phyloP scores from a whole-genome alignment of 2,797 vertebrate species.

The Helicolenus hilgendorfi region DNA sequence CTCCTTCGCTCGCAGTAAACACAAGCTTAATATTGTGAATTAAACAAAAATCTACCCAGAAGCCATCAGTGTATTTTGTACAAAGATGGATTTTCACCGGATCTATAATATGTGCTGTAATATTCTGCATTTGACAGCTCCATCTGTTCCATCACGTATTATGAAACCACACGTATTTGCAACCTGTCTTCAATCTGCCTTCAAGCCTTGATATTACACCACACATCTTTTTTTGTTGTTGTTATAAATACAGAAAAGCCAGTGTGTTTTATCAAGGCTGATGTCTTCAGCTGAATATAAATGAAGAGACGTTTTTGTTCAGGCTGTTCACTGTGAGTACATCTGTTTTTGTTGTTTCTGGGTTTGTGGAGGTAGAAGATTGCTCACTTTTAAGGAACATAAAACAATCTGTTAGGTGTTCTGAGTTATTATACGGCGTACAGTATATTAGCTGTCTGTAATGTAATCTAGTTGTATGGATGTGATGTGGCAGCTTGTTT shows the following conservation, averaged over 20 bases:
- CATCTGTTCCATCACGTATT: neutral
- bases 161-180: neutral
- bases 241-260: neutral
- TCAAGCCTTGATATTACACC: neutral
- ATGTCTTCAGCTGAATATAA: slow-evolving; percentile 15
- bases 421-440: slow-evolving; percentile 6
- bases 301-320: neutral
- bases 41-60: neutral
- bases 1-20: no score
- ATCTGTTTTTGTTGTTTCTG: neutral
- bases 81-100: neutral
- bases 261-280: neutral
- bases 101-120: neutral
- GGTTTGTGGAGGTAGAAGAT: neutral
- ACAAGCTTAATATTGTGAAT: no score
- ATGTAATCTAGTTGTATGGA: slow-evolving; percentile 19
- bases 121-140: neutral
- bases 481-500: neutral
- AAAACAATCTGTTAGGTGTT: neutral
- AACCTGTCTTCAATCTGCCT: neutral
- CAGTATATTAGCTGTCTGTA: neutral
- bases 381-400: neutral
- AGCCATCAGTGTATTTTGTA: neutral
- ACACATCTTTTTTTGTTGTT: no score
- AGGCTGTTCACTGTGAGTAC: neutral